Base-by-base conservation (phyloP, 2,888 invertebrate species). In the Magallana nippona region DNA sequence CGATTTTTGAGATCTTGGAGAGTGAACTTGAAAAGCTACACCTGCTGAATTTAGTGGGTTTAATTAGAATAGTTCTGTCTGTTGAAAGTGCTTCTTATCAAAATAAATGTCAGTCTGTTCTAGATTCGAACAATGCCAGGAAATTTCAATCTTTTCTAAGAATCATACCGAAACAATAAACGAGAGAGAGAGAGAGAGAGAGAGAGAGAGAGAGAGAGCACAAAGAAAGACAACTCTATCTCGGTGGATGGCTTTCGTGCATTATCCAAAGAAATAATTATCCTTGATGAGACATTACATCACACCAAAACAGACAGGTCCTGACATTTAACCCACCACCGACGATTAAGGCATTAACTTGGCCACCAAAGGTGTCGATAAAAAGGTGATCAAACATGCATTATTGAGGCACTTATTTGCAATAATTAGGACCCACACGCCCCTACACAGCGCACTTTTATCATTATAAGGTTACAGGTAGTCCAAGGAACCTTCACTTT, bases 351-450 rank as follows among this genome's bases (percentile, higher is more conserved):
- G 11, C 56, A 19, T 55, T 79, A 78, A 32, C 56, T 22, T 56
- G 22, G 19, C 79, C 79, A 56, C 57, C 79, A 56, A 56, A 19
- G 15, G 13, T 79, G n/a, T 79, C 79, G 27, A 56, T 79, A 79
- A 56, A 79, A 79, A 56, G 63, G 22, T 22, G 22, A 63, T 63
- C 22, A 63, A 63, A 63, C 63, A 63, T 63, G 63, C 63, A 63
- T 63, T 63, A 63, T 63, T 63, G 63, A 63, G 27, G 15, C 63
- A 15, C 15, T 63, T 19, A 63, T 22, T 22, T 63, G 22, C 22
- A 13, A 63, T 63, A 63, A 63, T 63, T 27, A 19, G 8, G n/a
- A 63, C 27, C 63, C 27, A 27, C 63, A 63, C 63, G 63, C 19
- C 13, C 13, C 13, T 13, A 11, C 22, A 44, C 8, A 44, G 44